Percentiles rank a stretch among this genome's conserved stretches.
Evolutionary conservation across 2,797 vertebrate species (phyloP).

Genomic region (Leptoclinus maculatus): DNA sequence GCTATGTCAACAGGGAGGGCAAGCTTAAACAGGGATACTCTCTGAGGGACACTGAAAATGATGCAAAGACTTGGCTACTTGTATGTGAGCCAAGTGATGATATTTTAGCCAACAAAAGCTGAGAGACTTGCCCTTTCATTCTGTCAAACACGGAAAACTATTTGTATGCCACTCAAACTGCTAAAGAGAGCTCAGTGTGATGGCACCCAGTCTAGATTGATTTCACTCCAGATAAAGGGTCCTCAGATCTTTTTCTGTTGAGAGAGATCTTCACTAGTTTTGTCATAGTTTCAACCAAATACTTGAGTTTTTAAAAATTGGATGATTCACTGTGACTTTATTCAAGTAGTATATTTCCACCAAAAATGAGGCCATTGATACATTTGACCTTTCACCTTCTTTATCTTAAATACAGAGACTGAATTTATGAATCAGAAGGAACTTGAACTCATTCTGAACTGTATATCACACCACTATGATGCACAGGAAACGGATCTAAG

Average conservation of each 20-base stretch:
- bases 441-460: slow-evolving; percentile 18
- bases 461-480: neutral
- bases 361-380: neutral
- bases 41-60: slow-evolving; percentile 65
- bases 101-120: slow-evolving; percentile 78
- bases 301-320: slow-evolving; percentile 6
- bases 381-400: slow-evolving; percentile 27
- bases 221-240: slow-evolving; percentile 72
- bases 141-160: slow-evolving; percentile 70
- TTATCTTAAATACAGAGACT: neutral
- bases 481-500: neutral
- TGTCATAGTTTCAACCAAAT: slow-evolving; percentile 24
- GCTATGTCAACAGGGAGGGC: slow-evolving; percentile 56
- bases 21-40: slow-evolving; percentile 69
- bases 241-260: slow-evolving; percentile 53
- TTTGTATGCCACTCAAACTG: slow-evolving; percentile 73
- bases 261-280: slow-evolving; percentile 37
- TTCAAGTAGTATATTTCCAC: neutral
- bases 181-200: slow-evolving; percentile 62
- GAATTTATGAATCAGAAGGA: neutral
- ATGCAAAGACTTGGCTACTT: slow-evolving; percentile 70
- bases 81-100: slow-evolving; percentile 74
- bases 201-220: slow-evolving; percentile 58
- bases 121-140: slow-evolving; percentile 71
- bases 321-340: slow-evolving; percentile 2